Evolutionary conservation across 2,797 vertebrate genomes (phyloP).

Genomic region (Enteromius argenteus): DNA sequence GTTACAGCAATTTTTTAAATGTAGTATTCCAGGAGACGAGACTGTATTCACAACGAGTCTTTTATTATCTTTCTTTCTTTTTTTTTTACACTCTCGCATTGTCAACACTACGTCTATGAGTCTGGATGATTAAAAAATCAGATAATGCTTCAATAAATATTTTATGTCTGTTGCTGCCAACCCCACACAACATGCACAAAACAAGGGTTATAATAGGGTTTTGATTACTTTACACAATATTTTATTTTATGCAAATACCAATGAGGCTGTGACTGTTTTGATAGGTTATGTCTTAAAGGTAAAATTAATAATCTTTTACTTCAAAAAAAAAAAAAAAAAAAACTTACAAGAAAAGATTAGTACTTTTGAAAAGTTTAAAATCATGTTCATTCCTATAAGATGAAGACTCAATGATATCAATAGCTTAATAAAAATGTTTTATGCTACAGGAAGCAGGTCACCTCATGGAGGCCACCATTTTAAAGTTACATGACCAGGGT

Average conservation of each 20-base stretch:
- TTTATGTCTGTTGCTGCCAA: not conserved
- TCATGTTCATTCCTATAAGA: not conserved
- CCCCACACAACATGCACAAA: not conserved
- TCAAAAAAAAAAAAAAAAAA: not conserved
- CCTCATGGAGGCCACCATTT: too few species aligned
- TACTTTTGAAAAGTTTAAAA: not conserved
- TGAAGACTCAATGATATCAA: not conserved
- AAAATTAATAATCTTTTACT: not conserved
- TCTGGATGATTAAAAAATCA: constrained; percentile 15
- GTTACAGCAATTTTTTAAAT: constrained; percentile 82
- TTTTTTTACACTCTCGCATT: constrained; percentile 35
- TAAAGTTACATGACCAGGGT: not conserved
- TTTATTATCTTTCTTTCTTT: constrained; percentile 68
- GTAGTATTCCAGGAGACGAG: constrained; percentile 78
- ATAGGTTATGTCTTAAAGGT: too few species aligned
- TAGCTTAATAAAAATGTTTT: not conserved
- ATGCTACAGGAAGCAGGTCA: not conserved
- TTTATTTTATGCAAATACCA: not conserved
- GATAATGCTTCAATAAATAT: not conserved
- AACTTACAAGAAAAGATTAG: not conserved
- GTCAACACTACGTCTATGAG: constrained; percentile 65
- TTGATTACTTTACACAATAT: not conserved
- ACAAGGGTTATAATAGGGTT: not conserved
- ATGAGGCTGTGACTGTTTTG: not conserved
- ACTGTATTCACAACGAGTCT: constrained; percentile 75